Evolutionary conservation across 2,113 vertebrate genomes (phyloP).

Genomic region (Muntiacus reevesi): DNA sequence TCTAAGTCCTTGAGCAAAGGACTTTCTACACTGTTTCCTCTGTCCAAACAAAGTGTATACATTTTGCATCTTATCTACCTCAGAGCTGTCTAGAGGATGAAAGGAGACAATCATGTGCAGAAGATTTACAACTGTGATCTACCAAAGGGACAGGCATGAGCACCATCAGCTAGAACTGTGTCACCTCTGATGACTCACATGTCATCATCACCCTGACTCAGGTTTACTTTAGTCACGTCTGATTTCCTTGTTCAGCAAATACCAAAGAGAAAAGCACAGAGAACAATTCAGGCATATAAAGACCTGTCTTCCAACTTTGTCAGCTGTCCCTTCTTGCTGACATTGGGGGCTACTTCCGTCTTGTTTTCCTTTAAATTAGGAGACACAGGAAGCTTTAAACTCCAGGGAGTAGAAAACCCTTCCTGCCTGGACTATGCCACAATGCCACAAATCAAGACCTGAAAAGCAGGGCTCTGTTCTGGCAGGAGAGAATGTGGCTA

Average conservation of each 20-base stretch:
- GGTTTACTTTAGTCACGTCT: background rate
- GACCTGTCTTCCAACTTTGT: background rate
- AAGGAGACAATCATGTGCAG: background rate
- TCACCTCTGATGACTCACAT: fast-evolving
- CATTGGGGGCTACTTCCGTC: background rate
- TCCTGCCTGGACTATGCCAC: too few species aligned
- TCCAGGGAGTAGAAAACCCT: background rate
- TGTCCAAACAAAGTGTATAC: background rate
- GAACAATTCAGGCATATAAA: background rate
- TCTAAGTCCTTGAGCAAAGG: background rate
- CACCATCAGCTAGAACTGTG: fast-evolving
- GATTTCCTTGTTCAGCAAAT: background rate
- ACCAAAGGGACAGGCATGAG: background rate
- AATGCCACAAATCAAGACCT: background rate
- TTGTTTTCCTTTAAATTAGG: background rate
- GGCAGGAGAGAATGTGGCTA: background rate
- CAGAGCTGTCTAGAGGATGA: background rate
- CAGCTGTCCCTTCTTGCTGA: background rate
- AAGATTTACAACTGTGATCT: fast-evolving
- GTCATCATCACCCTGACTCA: background rate
- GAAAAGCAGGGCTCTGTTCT: background rate
- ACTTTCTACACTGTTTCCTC: background rate
- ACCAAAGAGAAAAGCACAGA: background rate
- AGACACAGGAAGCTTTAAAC: background rate
- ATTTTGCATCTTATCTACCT: background rate